These are phyloP conservation scores for Eulacestoma nigropectus DNA, from an alignment of 2,113 vertebrate species.

Conservation along the genomic window DNA sequence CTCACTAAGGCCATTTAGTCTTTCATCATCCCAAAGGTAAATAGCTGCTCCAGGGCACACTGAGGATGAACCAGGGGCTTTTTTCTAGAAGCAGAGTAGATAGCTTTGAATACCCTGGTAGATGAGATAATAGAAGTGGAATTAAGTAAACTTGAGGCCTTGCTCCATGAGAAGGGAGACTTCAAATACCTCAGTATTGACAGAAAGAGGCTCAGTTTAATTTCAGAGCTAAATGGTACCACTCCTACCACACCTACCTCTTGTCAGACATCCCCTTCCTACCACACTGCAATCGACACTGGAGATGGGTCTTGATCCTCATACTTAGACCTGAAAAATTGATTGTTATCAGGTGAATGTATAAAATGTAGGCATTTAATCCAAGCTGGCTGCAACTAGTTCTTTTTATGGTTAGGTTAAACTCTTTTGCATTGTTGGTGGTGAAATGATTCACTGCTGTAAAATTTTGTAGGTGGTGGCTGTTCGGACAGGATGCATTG, in stretches of 20 bases:
- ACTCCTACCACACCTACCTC: not conserved
- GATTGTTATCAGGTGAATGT: not conserved
- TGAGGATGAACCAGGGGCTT: not conserved
- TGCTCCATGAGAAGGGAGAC: not conserved
- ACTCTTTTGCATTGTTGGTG: constrained; percentile 45
- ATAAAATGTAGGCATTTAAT: not conserved
- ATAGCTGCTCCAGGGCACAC: not conserved
- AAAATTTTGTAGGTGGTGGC: constrained; percentile 73
- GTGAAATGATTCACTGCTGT: constrained; percentile 71
- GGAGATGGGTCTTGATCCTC: not conserved
- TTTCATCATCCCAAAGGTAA: not conserved
- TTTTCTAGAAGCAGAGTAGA: not conserved
- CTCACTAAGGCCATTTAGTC: not conserved
- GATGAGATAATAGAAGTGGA: not conserved
- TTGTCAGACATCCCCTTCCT: not conserved
- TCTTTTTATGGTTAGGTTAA: constrained; percentile 41
- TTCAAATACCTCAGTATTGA: not conserved
- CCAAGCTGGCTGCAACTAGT: not conserved
- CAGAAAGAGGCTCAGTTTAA: not conserved
- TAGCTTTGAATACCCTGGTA: not conserved
- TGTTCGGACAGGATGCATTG: constrained; percentile 72
- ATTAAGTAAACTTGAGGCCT: not conserved
- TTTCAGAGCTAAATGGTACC: not conserved
- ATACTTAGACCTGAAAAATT: not conserved
- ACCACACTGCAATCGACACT: not conserved